Conservation (phyloP, 2,888 invertebrate species). For the Pherbina coryleti region DNA sequence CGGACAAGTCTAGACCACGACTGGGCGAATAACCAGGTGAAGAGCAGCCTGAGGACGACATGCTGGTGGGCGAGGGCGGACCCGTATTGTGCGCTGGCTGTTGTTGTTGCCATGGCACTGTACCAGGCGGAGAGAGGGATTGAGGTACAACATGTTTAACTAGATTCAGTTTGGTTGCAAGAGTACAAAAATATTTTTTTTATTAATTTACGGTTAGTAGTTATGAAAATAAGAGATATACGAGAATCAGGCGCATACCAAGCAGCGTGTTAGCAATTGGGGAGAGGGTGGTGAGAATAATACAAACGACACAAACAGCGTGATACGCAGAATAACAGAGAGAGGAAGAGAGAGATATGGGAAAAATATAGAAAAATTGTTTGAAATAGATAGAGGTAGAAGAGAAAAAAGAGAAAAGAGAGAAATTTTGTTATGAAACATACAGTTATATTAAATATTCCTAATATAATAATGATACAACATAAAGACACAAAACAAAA, state of each 20-base stretch:
- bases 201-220: slow-evolving; percentile 1
- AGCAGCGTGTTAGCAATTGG: slow-evolving; percentile 1
- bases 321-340: not conserved
- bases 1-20: slow-evolving; percentile 72
- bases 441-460: not conserved
- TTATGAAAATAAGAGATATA: not conserved
- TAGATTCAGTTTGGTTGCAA: slow-evolving; percentile 53
- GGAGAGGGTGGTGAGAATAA: slow-evolving; percentile 37
- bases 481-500: not conserved
- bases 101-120: slow-evolving; percentile 74
- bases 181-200: slow-evolving; percentile 1
- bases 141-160: slow-evolving; percentile 78
- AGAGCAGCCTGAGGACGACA: slow-evolving; percentile 75
- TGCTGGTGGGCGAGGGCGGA: slow-evolving; percentile 76
- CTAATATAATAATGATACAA: not conserved
- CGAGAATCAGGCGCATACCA: slow-evolving; percentile 19
- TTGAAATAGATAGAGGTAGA: slow-evolving; percentile 24
- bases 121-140: slow-evolving; percentile 75
- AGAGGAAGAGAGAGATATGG: not conserved
- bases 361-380: slow-evolving; percentile 14
- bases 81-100: slow-evolving; percentile 69
- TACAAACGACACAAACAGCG: slow-evolving; percentile 4
- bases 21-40: slow-evolving; percentile 72
- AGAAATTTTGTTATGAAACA: not conserved
- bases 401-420: not conserved